These are phyloP conservation scores for Neotoxoptera formosana DNA, from an alignment of 1,140 invertebrate species.

Conservation along the genomic window DNA sequence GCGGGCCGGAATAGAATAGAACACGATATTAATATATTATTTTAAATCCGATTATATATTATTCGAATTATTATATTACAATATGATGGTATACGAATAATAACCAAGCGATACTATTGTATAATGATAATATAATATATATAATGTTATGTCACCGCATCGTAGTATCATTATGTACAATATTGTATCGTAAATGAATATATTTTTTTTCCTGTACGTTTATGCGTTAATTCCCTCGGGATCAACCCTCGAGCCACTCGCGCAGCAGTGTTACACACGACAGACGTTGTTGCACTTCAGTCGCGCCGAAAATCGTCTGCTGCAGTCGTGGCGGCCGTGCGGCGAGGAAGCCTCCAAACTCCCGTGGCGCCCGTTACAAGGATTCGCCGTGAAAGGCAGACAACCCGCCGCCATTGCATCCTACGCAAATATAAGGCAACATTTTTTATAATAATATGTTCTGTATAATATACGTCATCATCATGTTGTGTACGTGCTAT, in stretches of 20 bases:
- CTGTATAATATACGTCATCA: neutral
- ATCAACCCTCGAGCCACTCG: neutral
- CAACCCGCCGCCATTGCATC: neutral
- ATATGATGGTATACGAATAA: neutral
- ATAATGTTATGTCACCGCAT: neutral
- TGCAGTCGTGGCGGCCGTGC: neutral
- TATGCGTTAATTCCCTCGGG: neutral
- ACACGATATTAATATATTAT: neutral
- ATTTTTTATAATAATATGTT: neutral
- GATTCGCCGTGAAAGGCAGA: neutral
- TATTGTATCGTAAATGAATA: neutral
- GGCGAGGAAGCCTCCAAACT: neutral
- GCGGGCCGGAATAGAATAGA: neutral
- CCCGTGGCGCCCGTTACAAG: neutral
- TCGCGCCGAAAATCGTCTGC: neutral
- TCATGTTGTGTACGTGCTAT: too few relatives aligned
- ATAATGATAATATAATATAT: neutral
- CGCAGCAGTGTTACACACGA: too few relatives aligned
- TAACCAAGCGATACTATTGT: neutral
- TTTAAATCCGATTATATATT: constrained; percentile 3
- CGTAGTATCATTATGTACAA: neutral
- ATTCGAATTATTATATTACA: neutral
- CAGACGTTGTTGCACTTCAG: neutral
- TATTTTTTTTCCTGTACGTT: neutral
- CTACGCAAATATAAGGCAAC: neutral